Base-by-base conservation (phyloP, 2,888 invertebrate species). In the Drosophila melanosoma region DNA sequence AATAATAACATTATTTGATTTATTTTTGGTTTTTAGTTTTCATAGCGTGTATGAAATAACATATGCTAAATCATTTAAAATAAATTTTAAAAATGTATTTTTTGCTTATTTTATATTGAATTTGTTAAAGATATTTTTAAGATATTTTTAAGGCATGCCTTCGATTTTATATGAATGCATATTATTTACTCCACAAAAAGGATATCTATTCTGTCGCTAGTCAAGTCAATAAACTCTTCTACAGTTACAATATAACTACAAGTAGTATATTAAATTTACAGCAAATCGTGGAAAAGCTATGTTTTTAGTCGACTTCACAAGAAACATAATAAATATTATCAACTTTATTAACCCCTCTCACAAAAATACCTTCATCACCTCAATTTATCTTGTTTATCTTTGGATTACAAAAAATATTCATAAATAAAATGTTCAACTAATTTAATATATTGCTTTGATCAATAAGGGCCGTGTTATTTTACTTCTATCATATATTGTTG, bases 1-100 rank as follows among this genome's bases (percentile, higher is more conserved):
- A 54, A 59, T 20, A 40, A 48, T 11, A 33, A 20, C 12, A 12
- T 26, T 35, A 51, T 17, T 67, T 51, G 23, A 68, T 56, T 29
- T 67, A 26, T 38, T 40, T 42, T 33, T 29, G 29, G 29, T 35
- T 11, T 40, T 2, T 15, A 17, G 15, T 49, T 45, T 7, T 54
- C 11, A n/a, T n/a, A n/a, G n/a, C n/a, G n/a, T n/a, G 8, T 5
- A 15, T 15, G n/a, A 29, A 17, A 15, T 23, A 20, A 35, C 15
- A 5, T 35, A 33, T 33, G 4, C 20, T 4, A 10, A 35, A 35
- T 35, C 23, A 10, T 20, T 15, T 53, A 5, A 20, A 20, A 4
- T 35, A 20, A 2, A 0, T 53, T 29, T n/a, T 1, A 8, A 45
- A 23, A 15, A 45, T 45, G 0, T 4, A 23, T 15, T 5, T 45